Base-by-base conservation (phyloP, 2,888 invertebrate species). In the Strigamia maritima region DNA sequence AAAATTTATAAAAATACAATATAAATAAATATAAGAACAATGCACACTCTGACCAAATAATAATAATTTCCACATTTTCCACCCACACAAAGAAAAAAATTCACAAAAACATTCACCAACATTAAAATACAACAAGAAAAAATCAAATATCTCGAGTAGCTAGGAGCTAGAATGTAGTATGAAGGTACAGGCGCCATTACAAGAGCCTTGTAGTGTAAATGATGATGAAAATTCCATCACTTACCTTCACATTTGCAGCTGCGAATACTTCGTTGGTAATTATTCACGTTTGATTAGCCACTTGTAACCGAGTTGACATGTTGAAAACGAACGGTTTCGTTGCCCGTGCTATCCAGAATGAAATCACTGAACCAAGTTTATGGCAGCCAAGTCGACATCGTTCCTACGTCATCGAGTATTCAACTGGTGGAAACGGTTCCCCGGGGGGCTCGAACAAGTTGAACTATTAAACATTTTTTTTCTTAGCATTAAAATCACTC, bases 371-470 rank as follows among this genome's bases (percentile, higher is more conserved):
- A 65, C 26, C 65, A 16, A 65, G 26, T 65, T 65, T 65, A 26
- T 65, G 65, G 65, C 28, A 26, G 65, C 26, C 28, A 28, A 26
- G 24, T 65, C 65, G 24, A 65, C 65, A 65, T 26, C 65, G 26
- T 65, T 14, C 26, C 65, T 65, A 65, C 65, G 65, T 65, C 65
- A 65, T 26, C 65, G 26, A 28, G 65, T 65, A 65, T 65, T 28
- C 28, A 65, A 65, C 65, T 49, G 49, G n/a, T 49, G 49, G n/a
- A 49, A 49, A 49, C 8, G 49, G n/a, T 49, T 49, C 49, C 49
- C 49, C 7, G 49, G 19, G 19, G 49, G 49, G 49, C 49, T 19
- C 49, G 49, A 49, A 19, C 49, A 49, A 49, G 49, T 49, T 49
- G 49, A n/a, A 49, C 49, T 49, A 49, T 49, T 49, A 49, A 49